A percentile compares a stretch with the other conserved stretches of the same genome.
These are phyloP conservation scores for Drosophila fuyamai DNA, from an alignment of 1,140 invertebrate genomes.

Conservation along the genomic window DNA sequence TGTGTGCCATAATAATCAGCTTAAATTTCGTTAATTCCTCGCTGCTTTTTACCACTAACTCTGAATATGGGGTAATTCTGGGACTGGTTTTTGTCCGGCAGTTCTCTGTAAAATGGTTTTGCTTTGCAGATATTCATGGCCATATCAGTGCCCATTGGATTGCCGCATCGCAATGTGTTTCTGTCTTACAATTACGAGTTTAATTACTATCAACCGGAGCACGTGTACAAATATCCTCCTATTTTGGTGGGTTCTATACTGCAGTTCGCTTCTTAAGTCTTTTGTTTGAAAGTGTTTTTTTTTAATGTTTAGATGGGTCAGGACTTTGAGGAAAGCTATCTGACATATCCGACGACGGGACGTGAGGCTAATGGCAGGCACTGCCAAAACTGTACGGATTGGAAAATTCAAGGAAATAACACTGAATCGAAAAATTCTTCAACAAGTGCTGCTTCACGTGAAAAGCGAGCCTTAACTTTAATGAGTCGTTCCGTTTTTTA, in stretches of 20 bases:
- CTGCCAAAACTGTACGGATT: slow-evolving; percentile 49
- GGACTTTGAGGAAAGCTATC: slow-evolving; percentile 55
- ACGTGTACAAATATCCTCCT: slow-evolving; percentile 70
- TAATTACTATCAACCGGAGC: slow-evolving; percentile 86
- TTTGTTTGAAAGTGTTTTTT: background rate
- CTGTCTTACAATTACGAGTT: slow-evolving; percentile 91
- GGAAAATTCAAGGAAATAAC: background rate
- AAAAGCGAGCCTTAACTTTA: slow-evolving; percentile 41
- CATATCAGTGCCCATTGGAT: slow-evolving; percentile 89
- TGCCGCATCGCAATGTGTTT: slow-evolving; percentile 89
- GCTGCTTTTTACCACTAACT: slow-evolving; percentile 37
- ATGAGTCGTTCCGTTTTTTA: slow-evolving; percentile 68
- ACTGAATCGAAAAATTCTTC: background rate
- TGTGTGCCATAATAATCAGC: slow-evolving; percentile 19
- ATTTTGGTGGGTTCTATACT: slow-evolving; percentile 52
- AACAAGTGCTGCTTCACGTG: slow-evolving; percentile 5
- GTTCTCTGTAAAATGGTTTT: background rate
- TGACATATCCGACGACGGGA: slow-evolving; percentile 62
- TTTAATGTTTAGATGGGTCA: slow-evolving; percentile 46
- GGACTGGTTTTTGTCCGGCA: background rate
- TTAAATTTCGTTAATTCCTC: background rate
- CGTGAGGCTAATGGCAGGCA: slow-evolving; percentile 17
- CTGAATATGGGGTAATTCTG: slow-evolving; percentile 37
- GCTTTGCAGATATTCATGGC: slow-evolving; percentile 87
- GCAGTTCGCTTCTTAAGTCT: slow-evolving; percentile 22